These are phyloP conservation scores for Pseudopodoces humilis DNA, from an alignment of 2,113 vertebrate genomes.

Conservation along the genomic window DNA sequence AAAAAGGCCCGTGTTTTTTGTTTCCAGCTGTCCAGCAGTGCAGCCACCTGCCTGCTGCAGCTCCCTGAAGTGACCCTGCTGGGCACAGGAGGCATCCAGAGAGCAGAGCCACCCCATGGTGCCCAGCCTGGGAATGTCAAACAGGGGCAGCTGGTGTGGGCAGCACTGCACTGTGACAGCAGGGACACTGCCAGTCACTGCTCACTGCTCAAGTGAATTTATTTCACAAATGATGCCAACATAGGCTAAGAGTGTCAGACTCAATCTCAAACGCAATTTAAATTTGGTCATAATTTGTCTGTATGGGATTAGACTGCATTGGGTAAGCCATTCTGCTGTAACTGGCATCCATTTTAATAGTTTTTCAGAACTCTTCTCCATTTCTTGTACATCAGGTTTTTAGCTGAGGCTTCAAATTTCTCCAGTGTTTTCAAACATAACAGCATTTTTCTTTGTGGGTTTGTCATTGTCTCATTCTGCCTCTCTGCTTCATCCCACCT, in stretches of 20 bases:
- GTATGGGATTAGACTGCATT: background rate
- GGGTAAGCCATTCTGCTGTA: background rate
- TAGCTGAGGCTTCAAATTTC: background rate
- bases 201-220: background rate
- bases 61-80: background rate
- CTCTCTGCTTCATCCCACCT: background rate
- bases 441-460: background rate
- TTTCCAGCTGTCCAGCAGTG: background rate
- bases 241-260: background rate
- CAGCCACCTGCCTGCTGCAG: background rate
- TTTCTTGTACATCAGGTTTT: background rate
- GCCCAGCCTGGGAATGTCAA: background rate
- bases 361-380: background rate
- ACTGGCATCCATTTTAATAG: background rate
- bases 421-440: background rate
- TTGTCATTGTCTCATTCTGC: background rate
- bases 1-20: background rate
- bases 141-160: fast-evolving
- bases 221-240: background rate
- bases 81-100: background rate
- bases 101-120: background rate
- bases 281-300: background rate
- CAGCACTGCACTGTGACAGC: background rate
- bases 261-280: background rate
- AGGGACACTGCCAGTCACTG: fast-evolving